phyloP scores from a whole-genome alignment of 2,797 vertebrate species.

The Antrozous pallidus region DNA sequence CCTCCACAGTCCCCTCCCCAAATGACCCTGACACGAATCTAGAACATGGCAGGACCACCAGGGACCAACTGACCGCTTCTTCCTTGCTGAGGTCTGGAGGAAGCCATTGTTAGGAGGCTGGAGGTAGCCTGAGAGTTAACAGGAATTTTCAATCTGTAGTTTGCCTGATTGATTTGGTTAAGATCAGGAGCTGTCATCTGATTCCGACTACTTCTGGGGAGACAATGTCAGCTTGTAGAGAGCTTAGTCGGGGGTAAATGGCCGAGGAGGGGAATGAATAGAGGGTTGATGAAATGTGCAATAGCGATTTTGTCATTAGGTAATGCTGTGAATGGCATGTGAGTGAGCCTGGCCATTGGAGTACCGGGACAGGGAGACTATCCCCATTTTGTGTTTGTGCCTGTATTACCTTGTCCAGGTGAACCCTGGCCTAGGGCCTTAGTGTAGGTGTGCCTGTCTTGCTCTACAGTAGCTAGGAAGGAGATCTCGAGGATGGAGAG shows the following conservation, averaged over 20 bases:
- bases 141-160: fast-evolving
- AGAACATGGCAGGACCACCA: too few relatives aligned
- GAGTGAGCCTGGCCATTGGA: background rate
- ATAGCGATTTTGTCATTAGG: background rate
- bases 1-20: fast-evolving
- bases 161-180: background rate
- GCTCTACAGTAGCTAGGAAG: background rate
- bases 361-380: background rate
- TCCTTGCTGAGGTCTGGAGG: background rate
- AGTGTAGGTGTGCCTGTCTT: background rate
- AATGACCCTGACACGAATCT: background rate
- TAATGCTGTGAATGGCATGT: background rate
- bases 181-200: background rate
- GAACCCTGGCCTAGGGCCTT: background rate
- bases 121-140: too few relatives aligned
- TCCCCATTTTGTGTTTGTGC: background rate
- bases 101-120: background rate
- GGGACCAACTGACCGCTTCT: too few relatives aligned
- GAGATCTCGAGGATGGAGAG: background rate
- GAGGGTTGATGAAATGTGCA: background rate
- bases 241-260: background rate
- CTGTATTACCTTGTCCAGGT: background rate
- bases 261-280: fast-evolving
- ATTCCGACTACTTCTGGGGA: too few relatives aligned
- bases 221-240: background rate